Evolutionary conservation across 2,888 invertebrate species (phyloP).

Genomic region (Epinotia demarniana): DNA sequence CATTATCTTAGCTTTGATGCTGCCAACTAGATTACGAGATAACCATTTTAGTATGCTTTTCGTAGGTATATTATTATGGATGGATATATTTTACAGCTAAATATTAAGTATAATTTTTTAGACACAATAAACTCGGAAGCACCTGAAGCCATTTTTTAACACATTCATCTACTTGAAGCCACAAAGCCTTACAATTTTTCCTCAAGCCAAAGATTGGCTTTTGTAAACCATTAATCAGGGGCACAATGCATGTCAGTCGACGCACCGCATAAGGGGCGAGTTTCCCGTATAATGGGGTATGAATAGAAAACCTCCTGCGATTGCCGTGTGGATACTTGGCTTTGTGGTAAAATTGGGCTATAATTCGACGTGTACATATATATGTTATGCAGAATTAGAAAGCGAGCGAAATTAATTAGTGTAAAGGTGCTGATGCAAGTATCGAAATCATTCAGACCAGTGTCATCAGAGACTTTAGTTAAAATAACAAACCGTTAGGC

Average conservation of each 20-base stretch:
- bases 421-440: background rate
- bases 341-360: conserved; percentile 40
- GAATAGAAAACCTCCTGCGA: conserved; percentile 70
- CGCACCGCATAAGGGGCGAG: conserved; percentile 75
- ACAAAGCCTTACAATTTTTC: conserved; percentile 57
- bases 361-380: conserved; percentile 16
- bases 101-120: background rate
- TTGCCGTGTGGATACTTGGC: conserved; percentile 50
- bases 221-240: conserved; percentile 77
- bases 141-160: conserved; percentile 31
- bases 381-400: background rate
- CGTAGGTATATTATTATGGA: conserved; percentile 27
- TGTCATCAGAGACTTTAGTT: background rate
- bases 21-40: conserved; percentile 66
- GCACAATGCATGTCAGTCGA: conserved; percentile 79
- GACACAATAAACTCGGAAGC: conserved; percentile 17
- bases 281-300: conserved; percentile 77
- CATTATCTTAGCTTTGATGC: conserved; percentile 82
- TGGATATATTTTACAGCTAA: background rate
- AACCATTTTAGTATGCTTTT: conserved; percentile 26
- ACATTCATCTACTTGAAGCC: conserved; percentile 41
- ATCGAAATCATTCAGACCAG: background rate
- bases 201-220: conserved; percentile 74
- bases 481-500: too few relatives aligned
- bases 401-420: background rate